Percentiles rank a stretch among this genome's conserved stretches.
These are phyloP conservation scores for Lasioglossum morio DNA, from an alignment of 2,888 invertebrate species.

Conservation along the genomic window DNA sequence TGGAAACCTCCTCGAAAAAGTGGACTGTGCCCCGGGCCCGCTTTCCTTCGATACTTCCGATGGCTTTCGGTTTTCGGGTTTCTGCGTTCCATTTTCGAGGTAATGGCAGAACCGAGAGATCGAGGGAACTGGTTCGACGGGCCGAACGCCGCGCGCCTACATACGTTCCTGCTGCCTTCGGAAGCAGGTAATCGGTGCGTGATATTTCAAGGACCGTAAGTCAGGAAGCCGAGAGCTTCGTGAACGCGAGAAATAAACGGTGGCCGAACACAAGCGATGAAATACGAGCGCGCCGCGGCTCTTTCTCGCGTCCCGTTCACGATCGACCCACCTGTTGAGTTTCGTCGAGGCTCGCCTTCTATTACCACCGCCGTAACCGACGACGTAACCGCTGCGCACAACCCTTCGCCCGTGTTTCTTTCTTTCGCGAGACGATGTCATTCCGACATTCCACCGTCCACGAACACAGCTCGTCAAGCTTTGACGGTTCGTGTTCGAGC, in stretches of 20 bases:
- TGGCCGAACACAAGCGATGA: constrained; percentile 60
- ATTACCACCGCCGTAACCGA: no score
- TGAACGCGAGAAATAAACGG: constrained; percentile 72
- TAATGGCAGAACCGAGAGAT: constrained; percentile 2
- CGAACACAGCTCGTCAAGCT: not conserved
- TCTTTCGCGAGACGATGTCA: not conserved
- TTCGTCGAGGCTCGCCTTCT: constrained; percentile 20
- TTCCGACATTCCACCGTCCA: not conserved
- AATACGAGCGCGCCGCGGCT: constrained; percentile 65
- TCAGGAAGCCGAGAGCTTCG: constrained; percentile 69
- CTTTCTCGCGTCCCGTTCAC: constrained; percentile 32
- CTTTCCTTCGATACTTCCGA: not conserved
- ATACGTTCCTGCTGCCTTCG: not conserved
- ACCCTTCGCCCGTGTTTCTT: not conserved
- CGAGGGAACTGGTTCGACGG: constrained; percentile 23
- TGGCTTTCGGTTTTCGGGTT: not conserved
- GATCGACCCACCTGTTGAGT: constrained; percentile 68
- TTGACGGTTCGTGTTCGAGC: not conserved
- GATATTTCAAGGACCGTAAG: constrained; percentile 67
- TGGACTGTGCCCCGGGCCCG: not conserved
- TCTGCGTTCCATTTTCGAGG: not conserved
- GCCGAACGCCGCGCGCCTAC: constrained; percentile 1
- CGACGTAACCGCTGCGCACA: not conserved
- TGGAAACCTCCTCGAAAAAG: not conserved
- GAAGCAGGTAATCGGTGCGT: constrained; percentile 29